These are phyloP conservation scores for Leuciscus idus DNA, from an alignment of 2,113 vertebrate genomes.

Conservation along the genomic window DNA sequence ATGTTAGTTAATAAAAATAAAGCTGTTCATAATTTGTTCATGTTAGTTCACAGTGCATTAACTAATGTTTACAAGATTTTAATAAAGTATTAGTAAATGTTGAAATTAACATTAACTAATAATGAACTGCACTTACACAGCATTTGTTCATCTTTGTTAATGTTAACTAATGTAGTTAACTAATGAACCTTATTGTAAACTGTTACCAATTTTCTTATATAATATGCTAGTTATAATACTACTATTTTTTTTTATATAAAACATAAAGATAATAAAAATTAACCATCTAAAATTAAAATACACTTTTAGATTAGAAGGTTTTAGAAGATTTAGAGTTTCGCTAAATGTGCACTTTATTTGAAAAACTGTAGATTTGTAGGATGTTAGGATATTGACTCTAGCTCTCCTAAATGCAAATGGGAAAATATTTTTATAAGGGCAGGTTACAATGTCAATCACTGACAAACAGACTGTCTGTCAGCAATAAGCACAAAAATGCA, in stretches of 20 bases:
- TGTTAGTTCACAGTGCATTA: too few species aligned
- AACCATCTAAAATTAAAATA: neutral
- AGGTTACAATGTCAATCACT: conserved; percentile 17
- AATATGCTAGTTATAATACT: neutral
- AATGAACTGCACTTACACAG: too few species aligned
- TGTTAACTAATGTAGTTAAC: too few species aligned
- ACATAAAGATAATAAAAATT: neutral
- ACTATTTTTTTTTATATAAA: neutral
- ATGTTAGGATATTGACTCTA: neutral
- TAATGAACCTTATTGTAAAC: too few species aligned
- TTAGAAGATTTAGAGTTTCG: neutral
- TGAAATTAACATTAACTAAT: too few species aligned
- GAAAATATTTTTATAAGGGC: neutral
- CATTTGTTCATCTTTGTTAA: too few species aligned
- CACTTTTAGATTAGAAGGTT: neutral
- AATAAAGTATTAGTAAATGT: too few species aligned
- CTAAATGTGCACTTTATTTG: neutral
- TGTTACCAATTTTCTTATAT: too few species aligned
- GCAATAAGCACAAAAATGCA: conserved; percentile 14
- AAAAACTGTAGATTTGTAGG: neutral
- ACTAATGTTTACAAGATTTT: too few species aligned
- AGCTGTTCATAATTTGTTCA: too few species aligned
- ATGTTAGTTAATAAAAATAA: too few species aligned
- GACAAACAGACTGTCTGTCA: conserved; percentile 3
- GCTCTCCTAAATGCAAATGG: neutral